Conservation (phyloP, 2,797 vertebrate species). For the Enteromius paludinosus region DNA sequence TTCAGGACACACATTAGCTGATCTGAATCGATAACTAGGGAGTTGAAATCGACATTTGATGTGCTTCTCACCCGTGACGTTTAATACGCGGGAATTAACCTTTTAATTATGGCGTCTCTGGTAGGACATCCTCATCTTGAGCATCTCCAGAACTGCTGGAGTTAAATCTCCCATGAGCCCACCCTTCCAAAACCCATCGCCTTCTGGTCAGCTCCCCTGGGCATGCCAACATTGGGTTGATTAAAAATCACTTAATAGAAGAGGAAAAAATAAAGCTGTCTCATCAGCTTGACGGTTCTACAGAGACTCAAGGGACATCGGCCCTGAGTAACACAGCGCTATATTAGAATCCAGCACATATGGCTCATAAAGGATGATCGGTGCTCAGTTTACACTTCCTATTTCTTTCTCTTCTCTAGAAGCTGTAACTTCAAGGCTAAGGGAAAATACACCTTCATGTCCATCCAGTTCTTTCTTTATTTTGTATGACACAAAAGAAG, state of each 20-base stretch:
- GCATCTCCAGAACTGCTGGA: conserved; percentile 12
- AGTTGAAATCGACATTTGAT: not conserved
- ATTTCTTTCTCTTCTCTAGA: not conserved
- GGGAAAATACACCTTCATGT: not conserved
- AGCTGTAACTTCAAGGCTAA: not conserved
- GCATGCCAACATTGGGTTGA: conserved; percentile 79
- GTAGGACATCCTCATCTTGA: not conserved
- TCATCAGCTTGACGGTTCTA: conserved; percentile 74
- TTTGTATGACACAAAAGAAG: not conserved
- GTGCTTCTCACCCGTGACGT: not conserved
- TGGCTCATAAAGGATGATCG: conserved; percentile 8
- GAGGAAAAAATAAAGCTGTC: conserved; percentile 82
- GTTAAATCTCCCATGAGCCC: conserved; percentile 34
- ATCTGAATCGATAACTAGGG: not conserved
- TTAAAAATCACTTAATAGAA: conserved; percentile 83
- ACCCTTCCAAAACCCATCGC: conserved; percentile 53
- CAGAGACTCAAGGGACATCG: conserved; percentile 67
- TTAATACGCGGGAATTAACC: conserved; percentile 20
- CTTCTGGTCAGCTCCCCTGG: conserved; percentile 68
- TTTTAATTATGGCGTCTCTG: conserved; percentile 15
- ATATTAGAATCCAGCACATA: conserved; percentile 46
- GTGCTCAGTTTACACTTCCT: conserved; percentile 8
- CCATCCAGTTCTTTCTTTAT: not conserved
- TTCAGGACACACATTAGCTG: not conserved
- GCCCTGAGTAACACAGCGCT: conserved; percentile 39